Conservation (phyloP, 2,888 invertebrate genomes). For the Chironomus tentans region DNA sequence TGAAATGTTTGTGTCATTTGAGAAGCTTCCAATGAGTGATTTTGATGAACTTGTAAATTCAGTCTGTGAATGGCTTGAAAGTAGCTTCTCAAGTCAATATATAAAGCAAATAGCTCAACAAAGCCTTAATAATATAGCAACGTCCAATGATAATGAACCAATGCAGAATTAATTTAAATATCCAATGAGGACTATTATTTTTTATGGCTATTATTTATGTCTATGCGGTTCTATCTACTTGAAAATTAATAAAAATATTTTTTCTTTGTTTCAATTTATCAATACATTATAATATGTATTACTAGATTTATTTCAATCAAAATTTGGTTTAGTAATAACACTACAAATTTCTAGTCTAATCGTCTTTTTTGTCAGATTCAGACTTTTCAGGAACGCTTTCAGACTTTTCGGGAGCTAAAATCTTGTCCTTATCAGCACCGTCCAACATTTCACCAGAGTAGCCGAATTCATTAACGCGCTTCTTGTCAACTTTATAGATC, state of each 20-base stretch:
- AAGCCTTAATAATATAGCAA: conserved; percentile 19
- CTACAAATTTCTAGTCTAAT: conserved; percentile 33
- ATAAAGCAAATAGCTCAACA: conserved; percentile 18
- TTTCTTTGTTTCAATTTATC: neutral
- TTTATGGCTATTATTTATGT: too few species aligned
- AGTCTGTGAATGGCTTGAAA: conserved; percentile 94
- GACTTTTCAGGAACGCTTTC: conserved; percentile 33
- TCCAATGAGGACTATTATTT: too few species aligned
- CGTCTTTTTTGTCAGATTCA: conserved; percentile 38
- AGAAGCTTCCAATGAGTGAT: conserved; percentile 79
- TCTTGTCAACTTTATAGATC: conserved; percentile 95
- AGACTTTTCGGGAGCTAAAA: neutral
- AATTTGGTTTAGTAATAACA: neutral
- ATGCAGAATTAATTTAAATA: conserved; percentile 14
- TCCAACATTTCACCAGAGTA: conserved; percentile 85
- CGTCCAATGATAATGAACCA: neutral
- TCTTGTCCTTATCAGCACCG: neutral
- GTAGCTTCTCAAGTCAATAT: conserved; percentile 39
- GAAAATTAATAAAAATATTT: too few species aligned
- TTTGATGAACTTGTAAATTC: conserved; percentile 90
- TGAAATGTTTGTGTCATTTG: conserved; percentile 83
- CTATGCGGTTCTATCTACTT: too few species aligned
- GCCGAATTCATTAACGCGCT: conserved; percentile 96
- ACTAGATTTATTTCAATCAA: neutral
- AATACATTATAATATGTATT: too few species aligned